A percentile compares a stretch with the other conserved stretches of the same genome.
Conservation (phyloP, 2,113 vertebrate genomes). For the Colius striatus region DNA sequence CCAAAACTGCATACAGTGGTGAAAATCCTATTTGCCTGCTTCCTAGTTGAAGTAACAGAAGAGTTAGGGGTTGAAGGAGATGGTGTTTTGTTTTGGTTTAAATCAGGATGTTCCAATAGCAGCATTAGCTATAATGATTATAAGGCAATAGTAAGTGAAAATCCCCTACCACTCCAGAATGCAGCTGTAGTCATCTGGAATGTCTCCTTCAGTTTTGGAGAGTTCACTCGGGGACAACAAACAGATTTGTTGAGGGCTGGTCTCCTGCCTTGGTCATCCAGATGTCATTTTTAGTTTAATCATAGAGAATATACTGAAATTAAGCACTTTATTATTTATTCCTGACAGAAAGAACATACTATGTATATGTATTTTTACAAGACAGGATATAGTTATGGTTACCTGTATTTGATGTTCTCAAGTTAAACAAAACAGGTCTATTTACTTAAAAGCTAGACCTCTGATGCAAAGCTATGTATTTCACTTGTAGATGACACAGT, state of each 20-base stretch:
- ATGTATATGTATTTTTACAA: not conserved
- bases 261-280: not conserved
- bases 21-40: not conserved
- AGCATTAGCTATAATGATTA: not conserved
- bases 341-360: not conserved
- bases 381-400: not conserved
- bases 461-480: not conserved
- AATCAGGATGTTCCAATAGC: not conserved
- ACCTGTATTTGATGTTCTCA: not conserved
- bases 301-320: constrained; percentile 27
- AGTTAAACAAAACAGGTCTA: not conserved
- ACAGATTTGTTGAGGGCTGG: not conserved
- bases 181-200: not conserved
- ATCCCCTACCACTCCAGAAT: not conserved
- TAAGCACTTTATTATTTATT: not conserved
- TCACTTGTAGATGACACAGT: not conserved
- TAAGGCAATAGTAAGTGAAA: not conserved
- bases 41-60: not conserved
- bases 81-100: not conserved
- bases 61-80: not conserved
- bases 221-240: accelerated
- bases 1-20: not conserved
- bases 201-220: not conserved
- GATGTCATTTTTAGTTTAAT: not conserved
- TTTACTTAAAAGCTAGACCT: not conserved